Percentiles rank a stretch among this genome's conserved stretches.
Conservation (phyloP, 2,797 vertebrate species). For the Lepus oiostolus region DNA sequence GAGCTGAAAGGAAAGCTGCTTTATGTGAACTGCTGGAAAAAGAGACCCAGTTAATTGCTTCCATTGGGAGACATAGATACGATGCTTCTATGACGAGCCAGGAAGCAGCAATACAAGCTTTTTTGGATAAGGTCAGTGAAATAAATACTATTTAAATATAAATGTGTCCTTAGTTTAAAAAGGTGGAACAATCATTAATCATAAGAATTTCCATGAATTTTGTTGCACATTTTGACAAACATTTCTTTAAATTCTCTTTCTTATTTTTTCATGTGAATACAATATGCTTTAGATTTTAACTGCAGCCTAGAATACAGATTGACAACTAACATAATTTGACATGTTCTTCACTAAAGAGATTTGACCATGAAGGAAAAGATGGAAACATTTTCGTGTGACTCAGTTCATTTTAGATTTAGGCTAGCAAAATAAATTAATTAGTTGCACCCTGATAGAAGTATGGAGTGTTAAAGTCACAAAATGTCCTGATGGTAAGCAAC, state of each 20-base stretch:
- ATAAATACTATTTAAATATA: constrained; percentile 69
- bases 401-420: constrained; percentile 39
- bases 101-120: constrained; percentile 87
- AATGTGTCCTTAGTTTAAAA: constrained; percentile 60
- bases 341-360: not conserved
- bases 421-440: not conserved
- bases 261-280: constrained; percentile 20
- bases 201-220: constrained; percentile 65
- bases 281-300: not conserved
- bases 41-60: constrained; percentile 92
- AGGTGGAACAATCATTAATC: constrained; percentile 46
- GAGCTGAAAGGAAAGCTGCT: constrained; percentile 94
- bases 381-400: not conserved
- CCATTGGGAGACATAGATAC: constrained; percentile 90
- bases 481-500: not conserved
- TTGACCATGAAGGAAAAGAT: not conserved
- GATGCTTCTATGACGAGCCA: constrained; percentile 85
- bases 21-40: constrained; percentile 93
- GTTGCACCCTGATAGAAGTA: not conserved
- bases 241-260: not conserved
- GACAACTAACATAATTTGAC: constrained; percentile 3
- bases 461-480: not conserved
- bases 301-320: not conserved
- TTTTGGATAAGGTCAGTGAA: constrained; percentile 94
- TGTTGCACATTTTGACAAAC: constrained; percentile 17